Percentiles rank a stretch among this genome's conserved stretches.
These are phyloP conservation scores for Notoglanidium macrostoma DNA, from an alignment of 2,797 vertebrate species.

Conservation along the genomic window DNA sequence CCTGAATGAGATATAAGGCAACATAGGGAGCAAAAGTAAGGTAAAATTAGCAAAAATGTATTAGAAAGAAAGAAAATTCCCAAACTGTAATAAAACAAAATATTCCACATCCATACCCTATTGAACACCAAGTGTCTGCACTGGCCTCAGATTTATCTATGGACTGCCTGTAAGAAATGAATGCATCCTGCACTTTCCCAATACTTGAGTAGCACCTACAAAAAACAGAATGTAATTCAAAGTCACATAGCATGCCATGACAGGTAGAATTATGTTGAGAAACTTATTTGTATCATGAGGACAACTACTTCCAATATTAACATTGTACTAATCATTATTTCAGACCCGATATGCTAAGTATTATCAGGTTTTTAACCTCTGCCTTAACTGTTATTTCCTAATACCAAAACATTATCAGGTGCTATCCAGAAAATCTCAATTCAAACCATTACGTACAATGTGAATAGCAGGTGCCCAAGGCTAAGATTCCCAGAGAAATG, in stretches of 20 bases:
- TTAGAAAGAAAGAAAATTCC: background rate
- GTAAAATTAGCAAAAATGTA: background rate
- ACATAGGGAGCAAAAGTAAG: background rate
- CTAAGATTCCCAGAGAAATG: background rate
- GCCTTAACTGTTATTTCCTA: background rate
- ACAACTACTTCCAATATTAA: background rate
- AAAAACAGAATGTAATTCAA: background rate
- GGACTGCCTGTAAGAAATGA: conserved; percentile 98
- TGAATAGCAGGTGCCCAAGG: background rate
- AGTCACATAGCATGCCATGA: background rate
- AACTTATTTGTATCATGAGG: background rate
- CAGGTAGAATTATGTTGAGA: background rate
- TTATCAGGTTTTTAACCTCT: background rate
- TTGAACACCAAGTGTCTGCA: conserved; percentile 99
- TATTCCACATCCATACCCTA: conserved; percentile 81
- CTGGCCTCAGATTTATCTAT: conserved; percentile 99
- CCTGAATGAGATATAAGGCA: conserved; percentile 63
- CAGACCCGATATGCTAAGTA: background rate
- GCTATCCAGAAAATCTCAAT: background rate
- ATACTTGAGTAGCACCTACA: conserved; percentile 95
- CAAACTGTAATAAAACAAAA: background rate
- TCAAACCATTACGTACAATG: background rate
- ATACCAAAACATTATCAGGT: background rate
- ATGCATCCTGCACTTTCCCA: conserved; percentile 99
- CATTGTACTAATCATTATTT: background rate